These are phyloP conservation scores for Cephalopachus bancanus DNA, from an alignment of 2,797 vertebrate species.

Conservation along the genomic window DNA sequence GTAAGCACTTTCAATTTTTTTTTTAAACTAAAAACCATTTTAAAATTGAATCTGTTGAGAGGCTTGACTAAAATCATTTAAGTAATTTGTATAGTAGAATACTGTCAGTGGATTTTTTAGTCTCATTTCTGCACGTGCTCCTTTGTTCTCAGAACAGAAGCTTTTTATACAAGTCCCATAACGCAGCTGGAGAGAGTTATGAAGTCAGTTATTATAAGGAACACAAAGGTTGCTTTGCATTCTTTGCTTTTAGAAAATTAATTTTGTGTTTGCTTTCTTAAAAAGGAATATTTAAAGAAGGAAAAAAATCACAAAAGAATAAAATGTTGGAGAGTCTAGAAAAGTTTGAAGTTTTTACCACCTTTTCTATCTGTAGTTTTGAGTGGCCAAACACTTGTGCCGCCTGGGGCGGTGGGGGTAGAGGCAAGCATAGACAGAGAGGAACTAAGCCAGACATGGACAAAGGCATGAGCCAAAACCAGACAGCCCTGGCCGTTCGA, in stretches of 20 bases:
- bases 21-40: conserved; percentile 78
- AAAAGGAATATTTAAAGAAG: conserved; percentile 73
- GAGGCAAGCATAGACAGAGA: conserved; percentile 90
- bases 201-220: conserved; percentile 85
- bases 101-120: conserved; percentile 83
- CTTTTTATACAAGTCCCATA: conserved; percentile 85
- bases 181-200: conserved; percentile 87
- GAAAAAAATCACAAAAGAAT: conserved; percentile 79
- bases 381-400: conserved; percentile 89
- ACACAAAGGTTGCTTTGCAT: conserved; percentile 83
- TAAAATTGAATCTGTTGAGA: conserved; percentile 81
- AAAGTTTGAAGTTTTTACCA: conserved; percentile 82
- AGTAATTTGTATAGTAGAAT: conserved; percentile 80
- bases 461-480: conserved; percentile 95
- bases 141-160: conserved; percentile 90
- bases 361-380: conserved; percentile 82
- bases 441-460: conserved; percentile 97
- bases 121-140: conserved; percentile 90
- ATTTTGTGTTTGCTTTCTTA: conserved; percentile 77
- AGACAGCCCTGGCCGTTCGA: conserved; percentile 95
- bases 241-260: conserved; percentile 81
- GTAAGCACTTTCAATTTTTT: conserved; percentile 89
- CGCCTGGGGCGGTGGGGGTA: conserved; percentile 88
- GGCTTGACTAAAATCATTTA: conserved; percentile 77
- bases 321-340: conserved; percentile 76